Conservation (phyloP, 2,113 vertebrate species). For the cat (Felis catus) region F.catus_Fca126_mat1.0 CM031419.1:126109001-126109500, state of each 20-base stretch:
- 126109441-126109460: neutral
- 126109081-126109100: neutral
- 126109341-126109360: fast-evolving
- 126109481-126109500: neutral
- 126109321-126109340: neutral
- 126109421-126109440: neutral
- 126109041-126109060: neutral
- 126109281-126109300: neutral
- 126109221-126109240: neutral
- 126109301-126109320: neutral
- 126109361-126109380: neutral
- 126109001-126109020: neutral
- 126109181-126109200: neutral
- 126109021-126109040: neutral
- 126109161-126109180: neutral
- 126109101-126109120: neutral
- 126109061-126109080: neutral
- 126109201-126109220: neutral
- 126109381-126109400: neutral
- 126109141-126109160: neutral
- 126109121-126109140: neutral
- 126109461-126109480: neutral
- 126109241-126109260: neutral
- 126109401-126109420: neutral
- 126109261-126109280: neutral